A percentile compares a stretch with the other conserved stretches of the same genome.
phyloP scores from a whole-genome alignment of 2,797 vertebrate species.

The Aulostomus chinensis region DNA sequence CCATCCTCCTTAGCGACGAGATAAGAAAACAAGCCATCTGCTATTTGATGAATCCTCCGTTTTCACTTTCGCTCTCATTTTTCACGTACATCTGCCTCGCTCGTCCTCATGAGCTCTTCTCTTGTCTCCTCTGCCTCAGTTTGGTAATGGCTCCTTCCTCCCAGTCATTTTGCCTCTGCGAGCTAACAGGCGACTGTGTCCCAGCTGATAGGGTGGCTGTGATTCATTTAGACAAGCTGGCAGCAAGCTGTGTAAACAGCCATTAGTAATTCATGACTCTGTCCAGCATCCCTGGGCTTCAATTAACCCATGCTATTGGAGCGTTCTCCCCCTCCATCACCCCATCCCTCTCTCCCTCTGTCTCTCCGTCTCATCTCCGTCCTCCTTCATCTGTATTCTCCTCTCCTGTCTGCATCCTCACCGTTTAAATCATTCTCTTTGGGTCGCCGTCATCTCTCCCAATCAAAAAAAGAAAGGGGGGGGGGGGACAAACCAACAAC shows the following conservation, averaged over 20 bases:
- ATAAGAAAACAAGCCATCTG: slow-evolving; percentile 30
- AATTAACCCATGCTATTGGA: slow-evolving; percentile 72
- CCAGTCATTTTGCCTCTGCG: slow-evolving; percentile 30
- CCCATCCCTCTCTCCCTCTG: slow-evolving; percentile 12
- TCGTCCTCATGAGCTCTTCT: slow-evolving; percentile 25
- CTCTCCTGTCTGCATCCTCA: slow-evolving; percentile 13
- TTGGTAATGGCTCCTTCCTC: slow-evolving; percentile 49
- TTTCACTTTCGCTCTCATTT: slow-evolving; percentile 22
- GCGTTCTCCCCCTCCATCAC: slow-evolving; percentile 41
- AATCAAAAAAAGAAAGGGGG: too few species aligned
- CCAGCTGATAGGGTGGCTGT: slow-evolving; percentile 57
- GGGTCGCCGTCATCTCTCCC: slow-evolving; percentile 24
- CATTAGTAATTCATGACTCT: slow-evolving; percentile 80
- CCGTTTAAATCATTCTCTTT: slow-evolving; percentile 24
- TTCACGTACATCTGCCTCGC: slow-evolving; percentile 15
- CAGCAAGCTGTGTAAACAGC: slow-evolving; percentile 77
- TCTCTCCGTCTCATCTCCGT: slow-evolving; percentile 10
- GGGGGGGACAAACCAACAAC: too few species aligned
- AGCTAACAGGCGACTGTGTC: slow-evolving; percentile 52
- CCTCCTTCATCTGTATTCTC: slow-evolving; percentile 44
- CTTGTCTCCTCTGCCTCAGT: slow-evolving; percentile 11
- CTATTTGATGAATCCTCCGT: slow-evolving; percentile 28
- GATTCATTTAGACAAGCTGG: slow-evolving; percentile 74
- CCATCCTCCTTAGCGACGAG: slow-evolving; percentile 14
- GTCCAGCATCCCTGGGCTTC: slow-evolving; percentile 71